Evolutionary conservation across 2,113 vertebrate genomes (phyloP).

Genomic region (Shinisaurus crocodilurus): DNA sequence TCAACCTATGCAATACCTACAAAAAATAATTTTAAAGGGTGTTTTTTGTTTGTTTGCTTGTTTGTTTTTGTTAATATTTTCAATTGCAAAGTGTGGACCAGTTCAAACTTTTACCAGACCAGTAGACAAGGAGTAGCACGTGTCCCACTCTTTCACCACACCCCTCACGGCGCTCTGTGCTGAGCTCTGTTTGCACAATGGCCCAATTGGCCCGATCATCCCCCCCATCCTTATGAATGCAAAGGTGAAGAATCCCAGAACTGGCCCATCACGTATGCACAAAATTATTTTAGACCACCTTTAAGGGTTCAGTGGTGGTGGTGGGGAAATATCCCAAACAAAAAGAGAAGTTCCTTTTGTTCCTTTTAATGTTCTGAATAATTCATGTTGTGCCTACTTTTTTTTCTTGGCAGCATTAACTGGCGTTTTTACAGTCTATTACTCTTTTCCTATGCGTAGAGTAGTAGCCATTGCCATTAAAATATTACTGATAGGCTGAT

Average conservation of each 20-base stretch:
- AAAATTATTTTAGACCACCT: background rate
- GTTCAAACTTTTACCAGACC: background rate
- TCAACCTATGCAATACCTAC: constrained; percentile 62
- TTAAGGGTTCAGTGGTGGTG: no score
- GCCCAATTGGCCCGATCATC: background rate
- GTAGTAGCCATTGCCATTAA: constrained; percentile 9
- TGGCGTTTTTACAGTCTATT: constrained; percentile 47
- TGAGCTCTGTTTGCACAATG: background rate
- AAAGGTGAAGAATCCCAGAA: background rate
- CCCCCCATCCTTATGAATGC: background rate
- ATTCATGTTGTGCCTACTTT: constrained; percentile 41
- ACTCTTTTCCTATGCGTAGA: constrained; percentile 31
- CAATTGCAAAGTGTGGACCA: background rate
- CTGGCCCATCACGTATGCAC: background rate
- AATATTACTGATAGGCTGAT: constrained; percentile 55
- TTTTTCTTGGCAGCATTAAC: constrained; percentile 35
- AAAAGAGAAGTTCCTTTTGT: background rate
- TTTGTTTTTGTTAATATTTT: constrained; percentile 1
- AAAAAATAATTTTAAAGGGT: background rate
- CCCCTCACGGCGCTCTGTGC: background rate
- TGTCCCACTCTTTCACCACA: background rate
- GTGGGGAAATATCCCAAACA: background rate
- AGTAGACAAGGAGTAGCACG: background rate
- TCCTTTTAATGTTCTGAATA: background rate
- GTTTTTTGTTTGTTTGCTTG: background rate